Evolutionary conservation across 2,113 vertebrate genomes (phyloP), one percentile per base, ranked within the genome.

Genomic region (Lepus timidus): DNA sequence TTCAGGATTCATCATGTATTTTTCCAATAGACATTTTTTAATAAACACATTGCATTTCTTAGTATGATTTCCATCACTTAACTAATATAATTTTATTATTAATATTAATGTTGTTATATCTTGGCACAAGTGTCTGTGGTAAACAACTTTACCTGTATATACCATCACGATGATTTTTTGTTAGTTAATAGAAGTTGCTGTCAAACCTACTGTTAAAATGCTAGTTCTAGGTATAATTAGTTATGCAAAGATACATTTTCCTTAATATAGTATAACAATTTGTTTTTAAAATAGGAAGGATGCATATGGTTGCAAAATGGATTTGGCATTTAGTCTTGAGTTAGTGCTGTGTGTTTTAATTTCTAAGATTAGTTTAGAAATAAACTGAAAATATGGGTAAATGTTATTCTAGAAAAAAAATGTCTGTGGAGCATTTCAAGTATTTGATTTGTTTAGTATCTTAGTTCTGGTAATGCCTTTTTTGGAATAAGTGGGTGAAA

Each of bases 401-500:
- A 58, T 17, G 14, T 62, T 10, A 64, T 95, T 82, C 68, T 49
- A 76, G 33, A 36, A 94, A 87, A 87, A 85, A 89, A 84, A 31
- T 14, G 9, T 6, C 51, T 82, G 27, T 27, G 27, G 67, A 36
- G 3, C 20, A 62, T 84, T 68, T 82, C 39, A 71, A 82, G 68
- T n/a, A 33, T 83, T 88, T 78, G 68, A 90, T 84, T 94, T 82
- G 74, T 68, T 76, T 76, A 88, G 17, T 67, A 36, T 85, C 39
- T 91, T n/a, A 61, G 19, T 49, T n/a, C 9, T 79, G 82, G 22
- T 25, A 85, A 39, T 91, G 4, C n/a, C 67, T 27, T 88, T 80
- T 96, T 88, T 64, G 62, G 83, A 93, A 85, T 73, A 94, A 96
- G 12, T 88, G 64, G n/a, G 44, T 81, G 5, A 94, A 95, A 92